Evolutionary conservation across 2,888 invertebrate genomes (phyloP).

Genomic region (Ceramica pisi): DNA sequence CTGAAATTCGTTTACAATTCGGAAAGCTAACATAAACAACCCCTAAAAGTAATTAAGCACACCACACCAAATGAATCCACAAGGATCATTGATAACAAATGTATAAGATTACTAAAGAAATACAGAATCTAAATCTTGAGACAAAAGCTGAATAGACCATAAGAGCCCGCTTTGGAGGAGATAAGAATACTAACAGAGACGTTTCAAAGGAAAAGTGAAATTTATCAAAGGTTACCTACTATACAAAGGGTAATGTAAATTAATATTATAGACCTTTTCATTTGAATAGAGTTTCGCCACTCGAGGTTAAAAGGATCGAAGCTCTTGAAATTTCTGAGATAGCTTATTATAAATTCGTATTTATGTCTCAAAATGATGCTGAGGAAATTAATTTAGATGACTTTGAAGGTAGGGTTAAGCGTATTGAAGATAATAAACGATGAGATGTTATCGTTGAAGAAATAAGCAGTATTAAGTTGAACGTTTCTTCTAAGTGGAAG

Average conservation of each 20-base stretch:
- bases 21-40: constrained; percentile 11
- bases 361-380: constrained; percentile 68
- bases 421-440: constrained; percentile 46
- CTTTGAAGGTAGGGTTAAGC: constrained; percentile 49
- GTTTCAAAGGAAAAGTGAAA: constrained; percentile 72
- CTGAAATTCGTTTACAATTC: neutral
- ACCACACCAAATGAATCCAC: constrained; percentile 26
- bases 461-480: constrained; percentile 52
- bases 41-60: constrained; percentile 37
- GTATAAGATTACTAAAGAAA: constrained; percentile 76
- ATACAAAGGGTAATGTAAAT: constrained; percentile 85
- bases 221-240: constrained; percentile 80
- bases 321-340: constrained; percentile 73
- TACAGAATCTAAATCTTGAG: constrained; percentile 77
- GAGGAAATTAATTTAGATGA: constrained; percentile 59
- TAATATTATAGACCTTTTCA: constrained; percentile 84
- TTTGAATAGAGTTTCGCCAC: constrained; percentile 76
- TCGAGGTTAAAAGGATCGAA: constrained; percentile 75
- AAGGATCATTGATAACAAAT: constrained; percentile 58
- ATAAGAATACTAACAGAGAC: constrained; percentile 78
- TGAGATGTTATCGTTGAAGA: constrained; percentile 49
- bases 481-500: constrained; percentile 30
- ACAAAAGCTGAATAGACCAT: constrained; percentile 80
- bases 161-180: constrained; percentile 74
- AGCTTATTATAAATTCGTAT: constrained; percentile 78